A percentile compares a stretch with the other conserved stretches of the same genome.
Evolutionary conservation across 2,113 vertebrate species (phyloP).

Genomic region (Tachuris rubrigastra): DNA sequence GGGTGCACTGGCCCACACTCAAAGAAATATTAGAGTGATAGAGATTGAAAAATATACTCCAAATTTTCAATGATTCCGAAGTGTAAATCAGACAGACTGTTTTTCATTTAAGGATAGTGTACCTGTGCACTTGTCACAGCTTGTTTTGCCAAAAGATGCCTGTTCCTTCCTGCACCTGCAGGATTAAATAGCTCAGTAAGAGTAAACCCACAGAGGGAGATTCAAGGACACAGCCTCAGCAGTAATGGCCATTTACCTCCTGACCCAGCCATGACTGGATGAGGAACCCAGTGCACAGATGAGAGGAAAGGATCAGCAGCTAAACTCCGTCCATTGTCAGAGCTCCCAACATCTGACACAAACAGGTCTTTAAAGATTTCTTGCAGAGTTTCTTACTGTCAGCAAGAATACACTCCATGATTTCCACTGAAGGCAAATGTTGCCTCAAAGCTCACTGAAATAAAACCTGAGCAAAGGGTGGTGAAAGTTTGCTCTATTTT

Average conservation of each 20-base stretch:
- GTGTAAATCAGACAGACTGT: neutral
- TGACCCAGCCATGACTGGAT: neutral
- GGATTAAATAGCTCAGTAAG: neutral
- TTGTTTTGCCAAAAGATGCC: neutral
- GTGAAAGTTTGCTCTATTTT: neutral
- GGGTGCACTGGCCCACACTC: neutral
- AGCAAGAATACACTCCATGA: neutral
- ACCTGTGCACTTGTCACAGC: no score
- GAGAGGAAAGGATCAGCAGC: accelerated
- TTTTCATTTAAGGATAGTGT: neutral
- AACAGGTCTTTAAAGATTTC: neutral
- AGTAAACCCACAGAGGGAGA: neutral
- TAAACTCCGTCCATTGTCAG: neutral
- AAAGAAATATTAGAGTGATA: neutral
- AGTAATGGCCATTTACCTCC: neutral
- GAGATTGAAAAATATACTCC: neutral
- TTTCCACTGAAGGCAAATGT: neutral
- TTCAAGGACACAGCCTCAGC: neutral
- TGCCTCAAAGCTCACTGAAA: neutral
- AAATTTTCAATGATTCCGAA: accelerated
- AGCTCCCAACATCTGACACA: neutral
- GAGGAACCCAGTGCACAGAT: neutral
- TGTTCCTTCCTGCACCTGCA: no score
- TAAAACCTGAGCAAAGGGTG: neutral
- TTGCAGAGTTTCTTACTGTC: accelerated